Evolutionary conservation across 2,888 invertebrate genomes (phyloP), one percentile per base, ranked within the genome.

Genomic region (Magallana nippona): DNA sequence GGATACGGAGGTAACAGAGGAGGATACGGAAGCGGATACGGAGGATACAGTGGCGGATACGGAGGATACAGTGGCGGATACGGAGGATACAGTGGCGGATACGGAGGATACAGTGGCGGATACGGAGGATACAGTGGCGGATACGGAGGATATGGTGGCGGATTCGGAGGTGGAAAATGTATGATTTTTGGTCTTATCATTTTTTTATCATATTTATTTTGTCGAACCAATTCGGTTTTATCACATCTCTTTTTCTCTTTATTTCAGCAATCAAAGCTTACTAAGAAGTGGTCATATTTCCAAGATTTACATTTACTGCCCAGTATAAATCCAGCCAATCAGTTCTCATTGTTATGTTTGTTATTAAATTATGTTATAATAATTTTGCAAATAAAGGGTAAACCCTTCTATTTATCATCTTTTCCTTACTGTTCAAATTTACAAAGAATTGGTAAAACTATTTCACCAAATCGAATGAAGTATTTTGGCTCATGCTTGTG

Each of bases 301-400:
- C 22, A 27, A 63, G 22, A 22, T 32, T 27, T 71, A 71, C 71
- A 71, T 71, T 27, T 27, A 32, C 71, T 71, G 71, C 71, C 71
- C 71, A 71, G 71, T 71, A 71, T 32, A 71, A 71, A 71, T 71
- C 71, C 71, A 71, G 71, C 27, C 71, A 71, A 22, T 22, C 71
- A 27, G 22, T 27, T 71, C 27, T 71, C 71, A 71, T 71, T 71
- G 2, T 19, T 63, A 27, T 71, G 22, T 32, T 71, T 71, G 10
- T 71, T 71, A 11, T 71, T 71, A 32, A 71, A 71, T 71, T 22
- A 27, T 71, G 71, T 71, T 71, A 27, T 27, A 22, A 27, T 71
- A 32, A 27, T 71, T 71, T 71, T 22, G 71, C 71, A 71, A 27
- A 71, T 71, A 27, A 71, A 71, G 32, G 71, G 71, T 71, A 71